Percentiles rank a stretch among this genome's conserved stretches.
Conservation (phyloP, 92 coral and sea anemone species). For the Parazoanthus darwini region DNA sequence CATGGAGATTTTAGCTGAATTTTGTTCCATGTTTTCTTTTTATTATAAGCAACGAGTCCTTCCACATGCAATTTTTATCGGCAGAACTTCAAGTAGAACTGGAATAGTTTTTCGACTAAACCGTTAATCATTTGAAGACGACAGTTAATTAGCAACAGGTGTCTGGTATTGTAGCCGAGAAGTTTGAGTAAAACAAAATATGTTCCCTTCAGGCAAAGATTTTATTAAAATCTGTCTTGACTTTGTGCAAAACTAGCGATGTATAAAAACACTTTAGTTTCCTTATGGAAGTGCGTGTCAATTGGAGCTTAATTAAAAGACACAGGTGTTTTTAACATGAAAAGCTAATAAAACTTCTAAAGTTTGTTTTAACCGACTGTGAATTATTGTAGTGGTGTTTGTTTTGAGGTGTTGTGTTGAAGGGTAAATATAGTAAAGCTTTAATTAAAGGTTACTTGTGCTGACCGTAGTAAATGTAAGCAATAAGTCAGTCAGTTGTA, state of each 20-base stretch:
- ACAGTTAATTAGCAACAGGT: slow-evolving; percentile 29
- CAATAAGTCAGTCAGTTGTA: neutral
- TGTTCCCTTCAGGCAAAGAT: slow-evolving; percentile 15
- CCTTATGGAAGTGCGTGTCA: neutral
- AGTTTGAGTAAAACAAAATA: neutral
- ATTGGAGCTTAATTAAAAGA: slow-evolving; percentile 1
- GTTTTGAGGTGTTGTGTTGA: neutral
- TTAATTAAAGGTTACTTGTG: neutral
- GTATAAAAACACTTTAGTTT: slow-evolving; percentile 13
- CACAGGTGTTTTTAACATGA: slow-evolving; percentile 26
- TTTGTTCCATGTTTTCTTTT: neutral
- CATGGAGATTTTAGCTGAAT: neutral
- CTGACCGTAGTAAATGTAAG: neutral
- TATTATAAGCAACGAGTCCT: neutral
- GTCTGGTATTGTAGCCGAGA: slow-evolving; percentile 3
- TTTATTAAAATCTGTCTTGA: slow-evolving; percentile 9
- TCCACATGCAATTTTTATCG: neutral
- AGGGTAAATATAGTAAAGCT: neutral
- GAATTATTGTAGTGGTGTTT: neutral
- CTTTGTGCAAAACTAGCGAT: neutral
- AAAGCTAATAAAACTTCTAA: neutral
- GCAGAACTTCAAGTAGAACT: neutral
- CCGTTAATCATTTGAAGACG: slow-evolving; percentile 26
- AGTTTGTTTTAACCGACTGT: neutral
- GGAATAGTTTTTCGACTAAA: neutral